Conservation (phyloP, 2,797 vertebrate species). For the Chaunax sp. region DNA sequence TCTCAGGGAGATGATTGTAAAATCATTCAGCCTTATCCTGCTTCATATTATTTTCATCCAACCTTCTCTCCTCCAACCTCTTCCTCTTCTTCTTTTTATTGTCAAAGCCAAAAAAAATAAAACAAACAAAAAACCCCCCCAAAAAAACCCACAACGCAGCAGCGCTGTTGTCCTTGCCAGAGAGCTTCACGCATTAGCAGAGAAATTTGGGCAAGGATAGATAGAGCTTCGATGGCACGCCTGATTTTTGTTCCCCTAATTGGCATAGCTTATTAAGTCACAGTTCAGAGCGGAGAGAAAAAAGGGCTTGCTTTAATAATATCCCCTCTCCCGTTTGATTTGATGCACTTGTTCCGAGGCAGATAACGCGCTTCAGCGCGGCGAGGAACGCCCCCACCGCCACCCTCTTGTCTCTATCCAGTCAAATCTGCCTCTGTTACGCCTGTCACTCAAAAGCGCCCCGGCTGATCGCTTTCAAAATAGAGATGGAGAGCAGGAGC, state of each 20-base stretch:
- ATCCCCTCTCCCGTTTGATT: slow-evolving; percentile 79
- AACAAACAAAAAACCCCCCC: neutral
- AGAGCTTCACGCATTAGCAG: slow-evolving; percentile 67
- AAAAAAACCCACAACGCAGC: slow-evolving; percentile 30
- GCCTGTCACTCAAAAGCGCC: slow-evolving; percentile 79
- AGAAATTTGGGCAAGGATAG: slow-evolving; percentile 73
- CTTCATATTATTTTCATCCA: slow-evolving; percentile 46
- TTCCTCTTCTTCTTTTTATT: slow-evolving; percentile 20
- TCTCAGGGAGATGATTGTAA: slow-evolving; percentile 8
- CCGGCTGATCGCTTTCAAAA: slow-evolving; percentile 79
- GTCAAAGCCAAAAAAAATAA: slow-evolving; percentile 23
- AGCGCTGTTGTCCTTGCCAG: slow-evolving; percentile 44
- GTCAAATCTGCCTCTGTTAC: slow-evolving; percentile 82
- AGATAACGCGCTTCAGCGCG: slow-evolving; percentile 69
- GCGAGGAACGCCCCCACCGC: slow-evolving; percentile 63
- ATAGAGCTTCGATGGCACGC: slow-evolving; percentile 75
- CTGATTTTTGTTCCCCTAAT: slow-evolving; percentile 82
- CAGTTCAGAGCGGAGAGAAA: slow-evolving; percentile 70
- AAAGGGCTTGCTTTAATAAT: slow-evolving; percentile 80
- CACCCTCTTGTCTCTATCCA: slow-evolving; percentile 81
- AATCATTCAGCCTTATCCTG: slow-evolving; percentile 29
- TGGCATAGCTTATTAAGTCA: slow-evolving; percentile 84
- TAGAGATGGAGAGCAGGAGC: slow-evolving; percentile 76
- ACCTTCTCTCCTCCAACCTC: slow-evolving; percentile 17
- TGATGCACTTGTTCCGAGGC: slow-evolving; percentile 78